phyloP scores from a whole-genome alignment of 2,888 invertebrate genomes.

The Electrophaes corylata region DNA sequence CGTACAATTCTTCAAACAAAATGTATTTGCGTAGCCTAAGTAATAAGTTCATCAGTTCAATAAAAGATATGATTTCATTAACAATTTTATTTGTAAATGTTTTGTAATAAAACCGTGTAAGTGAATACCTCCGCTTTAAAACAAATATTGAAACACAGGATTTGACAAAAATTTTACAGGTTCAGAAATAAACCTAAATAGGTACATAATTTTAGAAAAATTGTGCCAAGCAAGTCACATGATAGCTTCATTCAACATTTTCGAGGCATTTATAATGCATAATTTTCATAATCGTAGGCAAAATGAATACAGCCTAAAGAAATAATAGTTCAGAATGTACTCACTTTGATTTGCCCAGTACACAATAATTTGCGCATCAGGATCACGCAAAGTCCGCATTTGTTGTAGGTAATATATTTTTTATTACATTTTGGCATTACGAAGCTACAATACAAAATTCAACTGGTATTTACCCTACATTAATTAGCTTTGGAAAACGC shows the following conservation, averaged over 20 bases:
- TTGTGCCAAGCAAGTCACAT: conserved; percentile 49
- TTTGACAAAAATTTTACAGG: conserved; percentile 12
- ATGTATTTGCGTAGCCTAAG: too few relatives aligned
- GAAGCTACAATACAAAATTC: background rate
- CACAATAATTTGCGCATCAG: conserved; percentile 30
- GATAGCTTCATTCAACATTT: conserved; percentile 51
- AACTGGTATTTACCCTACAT: too few relatives aligned
- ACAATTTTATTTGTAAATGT: conserved; percentile 75
- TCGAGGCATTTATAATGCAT: conserved; percentile 74
- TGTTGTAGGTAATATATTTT: conserved; percentile 5
- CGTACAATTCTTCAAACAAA: too few relatives aligned
- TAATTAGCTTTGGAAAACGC: background rate
- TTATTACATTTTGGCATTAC: background rate
- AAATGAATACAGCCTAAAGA: conserved; percentile 65
- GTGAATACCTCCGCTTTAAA: conserved; percentile 53
- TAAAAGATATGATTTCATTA: conserved; percentile 38
- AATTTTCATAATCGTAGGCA: conserved; percentile 51
- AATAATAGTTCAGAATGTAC: conserved; percentile 49
- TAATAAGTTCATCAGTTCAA: too few relatives aligned
- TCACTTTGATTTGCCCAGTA: conserved; percentile 56
- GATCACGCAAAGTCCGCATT: conserved; percentile 21
- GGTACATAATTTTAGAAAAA: conserved; percentile 49
- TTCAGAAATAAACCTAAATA: conserved; percentile 63
- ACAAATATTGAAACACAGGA: conserved; percentile 41
- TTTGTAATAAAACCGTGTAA: conserved; percentile 63